These are phyloP conservation scores for Coelopa pilipes DNA, from an alignment of 2,888 invertebrate genomes.

Conservation along the genomic window DNA sequence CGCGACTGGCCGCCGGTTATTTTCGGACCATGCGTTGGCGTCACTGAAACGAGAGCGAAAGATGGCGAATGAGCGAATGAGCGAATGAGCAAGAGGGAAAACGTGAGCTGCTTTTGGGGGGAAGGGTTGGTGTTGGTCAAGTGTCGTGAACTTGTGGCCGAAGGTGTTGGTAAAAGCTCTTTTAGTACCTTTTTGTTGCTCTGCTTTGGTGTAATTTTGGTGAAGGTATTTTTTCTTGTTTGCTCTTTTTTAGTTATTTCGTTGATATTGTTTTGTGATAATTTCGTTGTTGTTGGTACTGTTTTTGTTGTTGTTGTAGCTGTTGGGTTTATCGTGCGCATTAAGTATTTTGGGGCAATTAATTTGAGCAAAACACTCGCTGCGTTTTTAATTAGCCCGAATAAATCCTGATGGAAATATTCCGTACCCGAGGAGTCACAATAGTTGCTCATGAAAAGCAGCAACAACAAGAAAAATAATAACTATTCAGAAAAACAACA, in stretches of 20 bases:
- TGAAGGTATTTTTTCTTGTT: neutral
- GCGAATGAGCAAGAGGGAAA: conserved; percentile 2
- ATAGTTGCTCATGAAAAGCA: too few species aligned
- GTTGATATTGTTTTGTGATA: too few species aligned
- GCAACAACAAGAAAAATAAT: too few species aligned
- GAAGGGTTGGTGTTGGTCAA: neutral
- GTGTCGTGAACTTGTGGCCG: too few species aligned
- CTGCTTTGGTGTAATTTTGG: neutral
- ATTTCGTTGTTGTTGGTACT: too few species aligned
- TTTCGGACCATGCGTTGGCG: conserved; percentile 82
- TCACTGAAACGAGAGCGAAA: conserved; percentile 70
- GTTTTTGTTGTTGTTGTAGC: neutral
- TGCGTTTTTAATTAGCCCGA: conserved; percentile 20
- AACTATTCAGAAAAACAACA: too few species aligned
- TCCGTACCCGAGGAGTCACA: neutral
- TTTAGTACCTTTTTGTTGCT: neutral
- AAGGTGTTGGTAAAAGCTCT: neutral
- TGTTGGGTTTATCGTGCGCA: neutral
- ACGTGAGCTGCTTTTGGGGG: neutral
- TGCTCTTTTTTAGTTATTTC: too few species aligned
- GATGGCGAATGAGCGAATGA: conserved; percentile 9
- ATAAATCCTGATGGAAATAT: conserved; percentile 9
- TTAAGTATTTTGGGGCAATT: conserved; percentile 8
- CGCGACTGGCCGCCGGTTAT: conserved; percentile 82
- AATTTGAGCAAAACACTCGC: conserved; percentile 16